These are phyloP conservation scores for Ceratina calcarata DNA, from an alignment of 1,140 invertebrate genomes.

Conservation along the genomic window DNA sequence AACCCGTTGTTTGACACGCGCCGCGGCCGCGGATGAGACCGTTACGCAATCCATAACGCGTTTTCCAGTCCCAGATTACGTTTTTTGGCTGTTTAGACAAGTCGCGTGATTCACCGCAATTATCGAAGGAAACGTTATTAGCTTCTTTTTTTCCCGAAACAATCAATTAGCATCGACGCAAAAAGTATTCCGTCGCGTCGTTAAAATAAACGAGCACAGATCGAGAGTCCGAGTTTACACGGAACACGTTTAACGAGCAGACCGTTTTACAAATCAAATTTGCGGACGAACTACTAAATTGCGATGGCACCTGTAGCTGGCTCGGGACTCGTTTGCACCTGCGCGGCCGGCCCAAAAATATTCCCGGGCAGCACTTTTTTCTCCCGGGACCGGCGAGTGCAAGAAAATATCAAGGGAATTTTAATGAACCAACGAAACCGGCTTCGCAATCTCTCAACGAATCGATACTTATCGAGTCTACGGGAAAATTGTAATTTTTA, in stretches of 20 bases:
- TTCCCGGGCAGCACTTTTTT: slow-evolving; percentile 9
- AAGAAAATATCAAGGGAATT: slow-evolving; percentile 32
- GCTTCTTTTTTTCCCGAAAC: too few species aligned
- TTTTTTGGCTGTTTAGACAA: too few species aligned
- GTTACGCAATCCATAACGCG: slow-evolving; percentile 33
- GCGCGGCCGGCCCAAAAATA: slow-evolving; percentile 41
- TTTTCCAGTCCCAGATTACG: too few species aligned
- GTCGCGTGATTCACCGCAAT: too few species aligned
- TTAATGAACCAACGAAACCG: slow-evolving; percentile 42
- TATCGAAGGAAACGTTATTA: too few species aligned
- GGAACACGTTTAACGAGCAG: not conserved
- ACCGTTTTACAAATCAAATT: slow-evolving; percentile 11
- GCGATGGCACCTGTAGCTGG: slow-evolving; percentile 56
- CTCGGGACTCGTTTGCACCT: slow-evolving; percentile 41
- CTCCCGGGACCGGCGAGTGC: not conserved
- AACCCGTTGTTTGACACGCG: slow-evolving; percentile 35
- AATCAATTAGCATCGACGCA: too few species aligned
- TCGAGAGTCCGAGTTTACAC: too few species aligned
- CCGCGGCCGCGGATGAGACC: slow-evolving; percentile 2
- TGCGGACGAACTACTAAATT: slow-evolving; percentile 31
- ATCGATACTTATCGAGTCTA: not conserved
- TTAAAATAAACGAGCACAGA: too few species aligned
- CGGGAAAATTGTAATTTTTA: not conserved
- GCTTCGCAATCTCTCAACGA: slow-evolving; percentile 2
- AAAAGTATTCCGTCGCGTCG: too few species aligned